These are phyloP conservation scores for Cataglyphis altisquamis DNA, from an alignment of 2,888 invertebrate species.

Conservation along the genomic window DNA sequence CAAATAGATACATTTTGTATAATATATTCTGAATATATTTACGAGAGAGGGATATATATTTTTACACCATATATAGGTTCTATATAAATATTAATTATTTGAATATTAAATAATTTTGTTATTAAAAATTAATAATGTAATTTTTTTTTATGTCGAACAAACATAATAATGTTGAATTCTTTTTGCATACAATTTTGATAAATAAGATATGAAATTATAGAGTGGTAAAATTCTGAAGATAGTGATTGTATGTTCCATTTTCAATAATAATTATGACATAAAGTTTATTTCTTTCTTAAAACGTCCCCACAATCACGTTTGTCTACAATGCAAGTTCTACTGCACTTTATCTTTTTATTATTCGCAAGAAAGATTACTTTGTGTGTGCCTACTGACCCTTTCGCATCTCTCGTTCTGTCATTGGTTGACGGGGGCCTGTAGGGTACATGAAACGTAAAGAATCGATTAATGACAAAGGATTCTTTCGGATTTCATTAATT, in stretches of 20 bases:
- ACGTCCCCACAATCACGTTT: conserved; percentile 36
- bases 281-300: conserved; percentile 7
- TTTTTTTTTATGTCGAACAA: neutral
- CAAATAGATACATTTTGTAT: conserved; percentile 1
- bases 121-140: neutral
- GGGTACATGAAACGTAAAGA: conserved; percentile 76
- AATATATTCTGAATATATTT: neutral
- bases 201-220: neutral
- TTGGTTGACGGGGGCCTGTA: conserved; percentile 79
- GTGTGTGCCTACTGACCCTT: conserved; percentile 81
- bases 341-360: neutral
- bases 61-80: too few species aligned
- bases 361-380: conserved; percentile 35
- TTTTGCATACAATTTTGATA: neutral
- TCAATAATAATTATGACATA: neutral
- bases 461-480: conserved; percentile 53
- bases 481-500: neutral
- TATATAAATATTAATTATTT: neutral
- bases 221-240: neutral
- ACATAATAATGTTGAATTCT: neutral
- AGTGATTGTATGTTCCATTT: neutral
- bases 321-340: conserved; percentile 20
- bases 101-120: conserved; percentile 7
- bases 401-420: conserved; percentile 83
- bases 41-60: too few species aligned